Conservation (phyloP, 2,797 vertebrate species). For the Parauchenoglanis ngamensis region DNA sequence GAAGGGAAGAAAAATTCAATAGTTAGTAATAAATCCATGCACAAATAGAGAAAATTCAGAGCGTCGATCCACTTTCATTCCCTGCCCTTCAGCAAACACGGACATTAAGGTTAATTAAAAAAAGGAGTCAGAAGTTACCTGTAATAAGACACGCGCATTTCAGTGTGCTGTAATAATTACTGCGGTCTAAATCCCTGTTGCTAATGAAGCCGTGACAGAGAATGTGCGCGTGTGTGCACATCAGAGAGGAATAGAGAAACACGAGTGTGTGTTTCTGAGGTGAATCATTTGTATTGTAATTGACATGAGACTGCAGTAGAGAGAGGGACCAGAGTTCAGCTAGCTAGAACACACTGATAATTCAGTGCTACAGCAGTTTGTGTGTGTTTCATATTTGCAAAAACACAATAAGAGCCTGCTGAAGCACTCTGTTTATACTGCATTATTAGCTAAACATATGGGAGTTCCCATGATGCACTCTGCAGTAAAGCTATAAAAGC, state of each 20-base stretch:
- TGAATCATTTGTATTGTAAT: conserved; percentile 62
- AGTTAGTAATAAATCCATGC: background rate
- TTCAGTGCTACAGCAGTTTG: conserved; percentile 19
- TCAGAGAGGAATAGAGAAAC: background rate
- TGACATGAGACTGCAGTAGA: conserved; percentile 53
- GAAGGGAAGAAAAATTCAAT: background rate
- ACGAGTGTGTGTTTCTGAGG: conserved; percentile 32
- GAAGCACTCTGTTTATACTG: conserved; percentile 10
- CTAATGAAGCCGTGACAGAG: background rate
- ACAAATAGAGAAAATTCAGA: background rate
- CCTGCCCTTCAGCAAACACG: background rate
- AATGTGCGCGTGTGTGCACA: background rate
- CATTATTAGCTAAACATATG: conserved; percentile 15
- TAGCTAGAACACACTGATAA: conserved; percentile 39
- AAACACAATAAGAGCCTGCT: conserved; percentile 26
- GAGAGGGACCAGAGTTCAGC: conserved; percentile 49
- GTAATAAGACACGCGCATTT: background rate
- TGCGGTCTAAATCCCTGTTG: background rate
- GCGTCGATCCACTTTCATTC: background rate
- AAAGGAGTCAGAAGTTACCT: background rate
- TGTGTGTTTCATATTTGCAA: conserved; percentile 3
- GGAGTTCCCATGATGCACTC: background rate
- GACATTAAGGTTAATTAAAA: background rate
- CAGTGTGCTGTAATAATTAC: conserved; percentile 4
- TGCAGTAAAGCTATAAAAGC: background rate